These are phyloP conservation scores for Sisor rabdophorus DNA, from an alignment of 2,113 vertebrate species.

Conservation along the genomic window DNA sequence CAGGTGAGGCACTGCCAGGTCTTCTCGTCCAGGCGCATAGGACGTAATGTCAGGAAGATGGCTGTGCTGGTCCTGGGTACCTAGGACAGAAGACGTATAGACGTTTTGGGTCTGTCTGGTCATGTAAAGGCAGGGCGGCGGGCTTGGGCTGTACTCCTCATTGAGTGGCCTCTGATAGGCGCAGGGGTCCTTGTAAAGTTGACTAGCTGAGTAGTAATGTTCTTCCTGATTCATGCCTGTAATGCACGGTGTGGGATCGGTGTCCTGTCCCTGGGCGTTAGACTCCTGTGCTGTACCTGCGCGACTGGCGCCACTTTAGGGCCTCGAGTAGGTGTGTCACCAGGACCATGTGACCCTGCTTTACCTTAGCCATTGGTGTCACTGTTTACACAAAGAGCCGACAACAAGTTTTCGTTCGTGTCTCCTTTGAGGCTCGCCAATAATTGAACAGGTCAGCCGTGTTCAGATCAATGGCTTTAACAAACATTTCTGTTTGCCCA, in stretches of 20 bases:
- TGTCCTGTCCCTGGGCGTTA: slow-evolving; percentile 47
- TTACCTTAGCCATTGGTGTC: slow-evolving; percentile 64
- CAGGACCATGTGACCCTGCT: slow-evolving; percentile 69
- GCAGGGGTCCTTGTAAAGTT: slow-evolving; percentile 90
- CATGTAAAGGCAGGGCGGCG: slow-evolving; percentile 92
- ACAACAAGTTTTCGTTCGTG: slow-evolving; percentile 55
- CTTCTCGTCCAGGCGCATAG: slow-evolving; percentile 83
- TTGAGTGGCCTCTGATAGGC: slow-evolving; percentile 79
- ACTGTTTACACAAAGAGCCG: slow-evolving; percentile 62
- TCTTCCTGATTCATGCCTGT: slow-evolving; percentile 89
- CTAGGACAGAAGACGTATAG: slow-evolving; percentile 70
- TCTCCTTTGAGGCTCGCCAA: slow-evolving; percentile 53
- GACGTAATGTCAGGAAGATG: slow-evolving; percentile 77
- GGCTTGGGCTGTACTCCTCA: slow-evolving; percentile 81
- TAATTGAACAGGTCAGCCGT: slow-evolving; percentile 60
- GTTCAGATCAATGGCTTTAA: slow-evolving; percentile 68
- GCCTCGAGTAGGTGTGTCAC: slow-evolving; percentile 69
- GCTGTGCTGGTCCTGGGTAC: slow-evolving; percentile 76
- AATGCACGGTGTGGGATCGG: slow-evolving; percentile 49
- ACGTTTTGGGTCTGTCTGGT: slow-evolving; percentile 76
- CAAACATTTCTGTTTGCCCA: slow-evolving; percentile 64
- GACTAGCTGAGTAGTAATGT: slow-evolving; percentile 80
- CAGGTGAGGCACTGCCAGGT: slow-evolving; percentile 74
- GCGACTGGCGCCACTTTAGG: slow-evolving; percentile 61
- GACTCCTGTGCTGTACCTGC: slow-evolving; percentile 60